Base-by-base conservation (phyloP, 2,113 vertebrate species). In the Sinocyclocheilus anophthalmus region DNA sequence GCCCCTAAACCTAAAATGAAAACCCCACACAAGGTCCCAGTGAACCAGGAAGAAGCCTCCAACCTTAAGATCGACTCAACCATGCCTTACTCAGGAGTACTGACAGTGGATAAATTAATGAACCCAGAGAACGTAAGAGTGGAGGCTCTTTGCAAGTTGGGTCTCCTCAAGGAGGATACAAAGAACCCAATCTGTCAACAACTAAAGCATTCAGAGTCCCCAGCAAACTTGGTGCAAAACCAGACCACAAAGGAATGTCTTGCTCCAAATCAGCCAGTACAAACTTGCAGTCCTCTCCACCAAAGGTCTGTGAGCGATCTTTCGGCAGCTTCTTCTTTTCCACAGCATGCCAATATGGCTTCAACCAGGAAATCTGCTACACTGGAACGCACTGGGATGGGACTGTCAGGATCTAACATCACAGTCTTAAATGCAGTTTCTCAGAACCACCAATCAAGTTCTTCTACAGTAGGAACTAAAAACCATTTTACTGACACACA, bases 121-220 rank as follows among this genome's bases (percentile, higher is more conserved):
- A 94, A 96, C 0, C 24, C 90, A 0, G 0, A 96, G 76, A 94
- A 89, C 16, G 95, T 96, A 4, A 95, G 93, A 6, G 87, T 88
- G 81, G 96, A 99, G 55, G 97, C 98, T 0, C 81, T 99, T 88
- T 91, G 94, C 86, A 99, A 99, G 90, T 91, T 99, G 3, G 97
- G 98, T 2, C 95, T 99, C 30, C 89, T 96, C 0, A 94, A 94
- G 86, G 94, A 93, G 59, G 88, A 90, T 22, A 50, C 86, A 18
- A 33, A 20, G 42, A 70, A 55, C 10, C 26, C 48, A 33, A 5
- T 50, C n/a, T 80, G 33, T 24, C 26, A 39, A 16, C 72, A 20
- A 2, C 0, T 50, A 13, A 85, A 42, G 3, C 83, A 84, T 8
- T 67, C 72, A 13, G 93, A 89, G 11, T 78, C 76, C n/a, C 14